Percentiles rank a stretch among this genome's conserved stretches.
Evolutionary conservation across 1,140 invertebrate genomes (phyloP).

Genomic region (Drosophila rhopaloa): DNA sequence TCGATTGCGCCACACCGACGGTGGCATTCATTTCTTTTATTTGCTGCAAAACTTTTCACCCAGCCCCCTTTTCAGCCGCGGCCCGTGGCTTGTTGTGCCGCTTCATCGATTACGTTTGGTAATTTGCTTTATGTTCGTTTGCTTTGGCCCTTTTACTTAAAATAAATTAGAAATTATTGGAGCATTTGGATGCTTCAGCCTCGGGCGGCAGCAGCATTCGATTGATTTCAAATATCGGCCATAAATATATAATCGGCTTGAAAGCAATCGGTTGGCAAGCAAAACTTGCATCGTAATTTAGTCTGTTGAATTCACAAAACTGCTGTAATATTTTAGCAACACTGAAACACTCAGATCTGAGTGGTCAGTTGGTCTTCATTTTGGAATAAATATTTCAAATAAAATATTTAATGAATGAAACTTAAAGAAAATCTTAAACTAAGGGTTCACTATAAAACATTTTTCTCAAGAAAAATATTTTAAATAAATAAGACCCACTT

Average conservation of each 20-base stretch:
- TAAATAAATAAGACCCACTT: no score
- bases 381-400: no score
- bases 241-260: constrained; percentile 67
- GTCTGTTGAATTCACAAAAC: no score
- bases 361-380: no score
- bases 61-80: constrained; percentile 14
- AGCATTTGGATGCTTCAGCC: constrained; percentile 55
- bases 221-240: constrained; percentile 63
- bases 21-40: constrained; percentile 44
- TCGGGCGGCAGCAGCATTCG: constrained; percentile 18
- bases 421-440: no score
- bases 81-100: constrained; percentile 51
- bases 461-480: no score
- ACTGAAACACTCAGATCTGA: no score
- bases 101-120: constrained; percentile 68
- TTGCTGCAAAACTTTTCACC: constrained; percentile 59
- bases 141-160: constrained; percentile 64
- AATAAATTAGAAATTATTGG: constrained; percentile 82
- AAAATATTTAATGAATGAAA: no score
- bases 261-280: constrained; percentile 10
- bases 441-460: no score
- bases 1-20: constrained; percentile 9
- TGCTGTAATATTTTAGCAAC: no score
- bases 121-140: constrained; percentile 76
- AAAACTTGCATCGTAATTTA: constrained; percentile 2